phyloP scores from a whole-genome alignment of 2,888 invertebrate genomes.

The Cheilosia variabilis region DNA sequence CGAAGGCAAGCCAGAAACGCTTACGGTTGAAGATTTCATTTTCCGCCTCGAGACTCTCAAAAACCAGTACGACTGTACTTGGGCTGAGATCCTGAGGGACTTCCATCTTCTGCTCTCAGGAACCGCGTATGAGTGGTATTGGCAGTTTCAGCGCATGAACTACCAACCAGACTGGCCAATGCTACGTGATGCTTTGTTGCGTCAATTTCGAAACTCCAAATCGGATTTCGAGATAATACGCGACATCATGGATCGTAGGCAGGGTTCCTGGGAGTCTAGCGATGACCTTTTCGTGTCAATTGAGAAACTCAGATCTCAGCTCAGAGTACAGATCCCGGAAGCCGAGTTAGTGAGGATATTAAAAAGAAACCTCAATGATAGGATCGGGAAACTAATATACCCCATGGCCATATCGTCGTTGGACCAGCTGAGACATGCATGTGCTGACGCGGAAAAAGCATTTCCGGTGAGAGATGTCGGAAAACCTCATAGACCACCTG shows the following conservation, averaged over 20 bases:
- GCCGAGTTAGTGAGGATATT: not conserved
- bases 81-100: slow-evolving; percentile 19
- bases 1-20: not conserved
- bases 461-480: not conserved
- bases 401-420: not conserved
- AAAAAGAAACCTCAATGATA: not conserved
- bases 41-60: not conserved
- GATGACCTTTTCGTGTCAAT: not conserved
- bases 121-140: slow-evolving; percentile 4
- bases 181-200: not conserved
- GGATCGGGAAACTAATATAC: not conserved
- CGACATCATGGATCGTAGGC: not conserved
- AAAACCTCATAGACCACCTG: too few relatives aligned
- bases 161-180: not conserved
- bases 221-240: slow-evolving; percentile 4
- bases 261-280: not conserved
- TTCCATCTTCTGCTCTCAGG: not conserved
- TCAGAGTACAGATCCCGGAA: not conserved
- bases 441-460: not conserved
- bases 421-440: not conserved
- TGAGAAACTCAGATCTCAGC: not conserved
- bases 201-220: not conserved
- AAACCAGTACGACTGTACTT: not conserved
- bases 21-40: not conserved
- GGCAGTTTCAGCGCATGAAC: slow-evolving; percentile 5